phyloP scores from a whole-genome alignment of 2,113 vertebrate genomes.

The Benitochromis conjunctus region DNA sequence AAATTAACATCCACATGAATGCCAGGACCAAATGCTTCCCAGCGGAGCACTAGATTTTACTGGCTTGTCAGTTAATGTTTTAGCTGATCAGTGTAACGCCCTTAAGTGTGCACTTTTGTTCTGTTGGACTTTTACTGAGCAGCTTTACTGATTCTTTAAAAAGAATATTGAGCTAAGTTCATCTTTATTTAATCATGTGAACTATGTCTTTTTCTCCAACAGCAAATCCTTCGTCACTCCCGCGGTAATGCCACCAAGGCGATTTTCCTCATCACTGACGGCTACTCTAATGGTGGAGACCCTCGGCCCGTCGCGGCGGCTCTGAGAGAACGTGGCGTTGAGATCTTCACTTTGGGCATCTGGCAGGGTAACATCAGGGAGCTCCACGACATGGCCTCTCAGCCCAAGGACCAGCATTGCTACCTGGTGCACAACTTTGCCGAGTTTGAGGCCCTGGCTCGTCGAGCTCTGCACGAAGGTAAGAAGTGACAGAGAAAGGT shows the following conservation, averaged over 20 bases:
- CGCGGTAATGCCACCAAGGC: conserved; percentile 87
- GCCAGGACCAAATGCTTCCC: not conserved
- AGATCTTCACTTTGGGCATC: conserved; percentile 97
- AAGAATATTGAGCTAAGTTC: not conserved
- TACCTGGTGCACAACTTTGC: conserved; percentile 94
- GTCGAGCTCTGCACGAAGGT: conserved; percentile 95
- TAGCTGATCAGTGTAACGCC: not conserved
- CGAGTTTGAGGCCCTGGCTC: conserved; percentile 95
- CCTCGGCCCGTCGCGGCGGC: conserved; percentile 88
- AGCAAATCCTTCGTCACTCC: conserved; percentile 94
- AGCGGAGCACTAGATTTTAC: not conserved
- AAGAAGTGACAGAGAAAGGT: not conserved
- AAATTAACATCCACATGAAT: not conserved
- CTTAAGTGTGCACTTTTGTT: not conserved
- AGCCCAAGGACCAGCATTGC: conserved; percentile 94
- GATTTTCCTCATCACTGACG: conserved; percentile 97
- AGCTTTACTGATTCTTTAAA: not conserved
- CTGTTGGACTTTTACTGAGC: not conserved
- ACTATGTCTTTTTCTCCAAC: conserved; percentile 6
- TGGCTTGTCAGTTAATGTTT: not conserved
- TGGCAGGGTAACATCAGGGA: conserved; percentile 97
- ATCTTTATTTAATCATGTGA: not conserved
- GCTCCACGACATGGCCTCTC: conserved; percentile 95
- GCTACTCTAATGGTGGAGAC: conserved; percentile 96
- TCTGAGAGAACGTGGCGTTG: conserved; percentile 86